phyloP scores from a whole-genome alignment of 2,888 invertebrate species.

The Poecilus cupreus region DNA sequence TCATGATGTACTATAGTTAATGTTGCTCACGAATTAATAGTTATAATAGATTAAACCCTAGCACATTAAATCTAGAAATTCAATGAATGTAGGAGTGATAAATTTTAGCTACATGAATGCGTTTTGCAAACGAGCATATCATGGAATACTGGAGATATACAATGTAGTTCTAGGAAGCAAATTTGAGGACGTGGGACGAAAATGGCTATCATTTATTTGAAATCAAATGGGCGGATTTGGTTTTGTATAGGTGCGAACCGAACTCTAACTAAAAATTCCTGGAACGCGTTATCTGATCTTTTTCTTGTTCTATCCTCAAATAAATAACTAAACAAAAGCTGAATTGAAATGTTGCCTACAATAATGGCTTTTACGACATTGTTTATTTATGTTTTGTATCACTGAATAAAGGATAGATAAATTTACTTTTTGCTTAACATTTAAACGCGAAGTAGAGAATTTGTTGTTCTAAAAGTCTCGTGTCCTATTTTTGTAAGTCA shows the following conservation, averaged over 20 bases:
- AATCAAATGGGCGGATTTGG: not conserved
- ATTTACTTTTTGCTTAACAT: too few relatives aligned
- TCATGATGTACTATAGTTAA: too few relatives aligned
- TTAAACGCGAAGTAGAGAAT: too few relatives aligned
- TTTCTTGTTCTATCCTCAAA: not conserved
- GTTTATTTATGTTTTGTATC: too few relatives aligned
- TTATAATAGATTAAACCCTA: not conserved
- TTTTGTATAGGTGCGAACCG: not conserved
- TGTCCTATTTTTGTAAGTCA: too few relatives aligned
- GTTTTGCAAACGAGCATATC: constrained; percentile 26
- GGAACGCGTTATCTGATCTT: not conserved
- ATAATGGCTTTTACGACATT: not conserved
- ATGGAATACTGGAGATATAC: constrained; percentile 4
- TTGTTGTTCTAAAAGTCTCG: too few relatives aligned
- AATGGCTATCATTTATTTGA: constrained; percentile 15
- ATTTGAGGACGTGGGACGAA: constrained; percentile 2
- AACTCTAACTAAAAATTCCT: not conserved
- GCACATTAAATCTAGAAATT: constrained; percentile 16
- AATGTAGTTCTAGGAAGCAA: constrained; percentile 21
- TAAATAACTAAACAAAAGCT: not conserved
- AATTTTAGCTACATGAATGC: constrained; percentile 14
- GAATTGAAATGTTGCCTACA: not conserved
- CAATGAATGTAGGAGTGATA: constrained; percentile 5
- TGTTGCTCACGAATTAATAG: too few relatives aligned
- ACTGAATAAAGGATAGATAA: too few relatives aligned